Evolutionary conservation across 2,888 invertebrate genomes (phyloP).

Genomic region (Melinaea marsaeus): DNA sequence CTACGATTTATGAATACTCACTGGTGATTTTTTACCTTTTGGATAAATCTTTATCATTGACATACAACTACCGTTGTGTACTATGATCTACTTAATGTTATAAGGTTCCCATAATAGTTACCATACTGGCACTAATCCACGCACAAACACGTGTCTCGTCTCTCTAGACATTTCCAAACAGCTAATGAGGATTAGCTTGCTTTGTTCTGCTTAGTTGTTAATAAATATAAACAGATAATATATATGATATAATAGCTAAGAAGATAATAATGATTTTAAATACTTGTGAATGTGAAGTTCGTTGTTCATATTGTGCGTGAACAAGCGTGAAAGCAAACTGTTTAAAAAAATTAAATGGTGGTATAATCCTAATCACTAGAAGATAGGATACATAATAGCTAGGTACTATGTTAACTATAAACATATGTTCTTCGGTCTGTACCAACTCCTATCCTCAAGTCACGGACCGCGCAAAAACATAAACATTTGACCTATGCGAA

Average conservation of each 20-base stretch:
- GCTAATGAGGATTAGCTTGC: conserved; percentile 82
- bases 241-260: not conserved
- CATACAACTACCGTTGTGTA: conserved; percentile 90
- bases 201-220: conserved; percentile 69
- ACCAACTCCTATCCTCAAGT: conserved; percentile 89
- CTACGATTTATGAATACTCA: no score
- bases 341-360: no score
- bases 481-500: not conserved
- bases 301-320: conserved; percentile 75
- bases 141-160: conserved; percentile 84
- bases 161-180: conserved; percentile 90
- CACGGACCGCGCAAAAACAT: conserved; percentile 86
- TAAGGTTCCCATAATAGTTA: conserved; percentile 89
- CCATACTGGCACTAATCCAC: conserved; percentile 87
- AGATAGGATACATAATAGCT: conserved; percentile 84
- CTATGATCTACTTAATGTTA: conserved; percentile 89
- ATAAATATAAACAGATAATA: not conserved
- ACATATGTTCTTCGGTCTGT: conserved; percentile 88
- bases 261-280: conserved; percentile 12
- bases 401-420: conserved; percentile 89
- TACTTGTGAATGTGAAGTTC: conserved; percentile 73
- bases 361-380: conserved; percentile 71
- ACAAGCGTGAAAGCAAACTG: no score
- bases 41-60: conserved; percentile 75
- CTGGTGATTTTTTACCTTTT: no score